Evolutionary conservation across 2,797 vertebrate genomes (phyloP).

Genomic region (Novumbra hubbsi): DNA sequence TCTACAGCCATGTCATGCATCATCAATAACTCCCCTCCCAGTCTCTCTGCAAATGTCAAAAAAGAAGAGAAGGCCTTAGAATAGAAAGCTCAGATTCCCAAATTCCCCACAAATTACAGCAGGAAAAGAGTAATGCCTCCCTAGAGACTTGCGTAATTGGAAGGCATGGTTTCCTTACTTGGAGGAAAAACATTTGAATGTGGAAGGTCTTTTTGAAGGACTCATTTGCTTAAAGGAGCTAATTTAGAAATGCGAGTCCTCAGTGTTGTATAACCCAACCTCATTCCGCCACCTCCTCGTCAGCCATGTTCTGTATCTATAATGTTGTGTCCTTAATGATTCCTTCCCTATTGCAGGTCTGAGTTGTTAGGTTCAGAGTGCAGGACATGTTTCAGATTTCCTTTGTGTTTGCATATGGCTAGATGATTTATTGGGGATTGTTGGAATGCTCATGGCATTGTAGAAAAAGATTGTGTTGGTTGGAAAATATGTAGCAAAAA

Average conservation of each 20-base stretch:
- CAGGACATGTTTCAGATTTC: not conserved
- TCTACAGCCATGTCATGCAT: not conserved
- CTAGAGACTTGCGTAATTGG: not conserved
- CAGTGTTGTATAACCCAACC: not conserved
- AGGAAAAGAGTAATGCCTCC: constrained; percentile 3
- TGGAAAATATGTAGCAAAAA: not conserved
- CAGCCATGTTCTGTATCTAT: not conserved
- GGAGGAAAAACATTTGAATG: not conserved
- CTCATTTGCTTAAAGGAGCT: not conserved
- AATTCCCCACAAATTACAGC: constrained; percentile 12
- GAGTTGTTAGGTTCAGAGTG: not conserved
- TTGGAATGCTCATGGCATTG: not conserved
- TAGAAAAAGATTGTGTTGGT: not conserved
- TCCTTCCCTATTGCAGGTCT: not conserved
- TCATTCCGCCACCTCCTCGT: not conserved
- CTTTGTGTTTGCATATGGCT: not conserved
- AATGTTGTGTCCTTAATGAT: not conserved
- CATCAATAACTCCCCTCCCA: not conserved
- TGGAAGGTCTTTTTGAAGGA: not conserved
- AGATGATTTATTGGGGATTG: not conserved
- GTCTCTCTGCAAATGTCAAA: constrained; percentile 1
- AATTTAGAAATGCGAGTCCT: not conserved
- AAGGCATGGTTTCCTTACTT: not conserved
- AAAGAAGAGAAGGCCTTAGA: not conserved
- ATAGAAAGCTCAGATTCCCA: constrained; percentile 18